Evolutionary conservation across 2,888 invertebrate genomes (phyloP), one percentile per base, ranked within the genome.

Genomic region (Zaprionus obscuricornis): DNA sequence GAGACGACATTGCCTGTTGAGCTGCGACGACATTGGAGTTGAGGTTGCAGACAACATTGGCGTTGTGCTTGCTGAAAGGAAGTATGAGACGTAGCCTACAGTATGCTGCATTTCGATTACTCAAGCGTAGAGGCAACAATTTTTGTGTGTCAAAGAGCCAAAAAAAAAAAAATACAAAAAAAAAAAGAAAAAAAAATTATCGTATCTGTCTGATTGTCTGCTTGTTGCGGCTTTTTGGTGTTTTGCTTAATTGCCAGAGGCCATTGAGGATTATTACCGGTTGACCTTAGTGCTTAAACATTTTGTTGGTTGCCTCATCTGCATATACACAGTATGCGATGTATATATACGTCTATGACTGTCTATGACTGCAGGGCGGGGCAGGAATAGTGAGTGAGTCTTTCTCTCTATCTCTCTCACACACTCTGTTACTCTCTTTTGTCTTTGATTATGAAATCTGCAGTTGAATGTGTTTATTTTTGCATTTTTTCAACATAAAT

Each of bases 401-500:
- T n/a, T n/a, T n/a, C n/a, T n/a, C n/a, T n/a, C n/a, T n/a, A n/a
- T n/a, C n/a, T n/a, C n/a, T n/a, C n/a, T n/a, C n/a, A n/a, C n/a
- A n/a, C n/a, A n/a, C n/a, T n/a, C n/a, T n/a, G 14, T 7, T 10
- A 4, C 20, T 11, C 10, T 22, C 45, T n/a, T 43, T 34, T 37
- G 47, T 22, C 74, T 60, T 59, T 64, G 78, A 77, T 85, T 79
- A 79, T 77, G 85, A 85, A 79, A 79, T 74, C 57, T 4, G 24
- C 37, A 66, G 39, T 27, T 45, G 20, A 36, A 37, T 29, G 36
- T 34, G 39, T 33, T 40, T 49, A 16, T 43, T 22, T 66, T 66
- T 66, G 65, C 65, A 70, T 75, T 67, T 70, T 83, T 69, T 66
- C 66, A 82, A 65, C 74, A 79, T 77, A 85, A 79, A 79, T 79